Evolutionary conservation across 1,140 invertebrate species (phyloP), one percentile per base, ranked within the genome.

Genomic region (Dinoponera quadriceps): DNA sequence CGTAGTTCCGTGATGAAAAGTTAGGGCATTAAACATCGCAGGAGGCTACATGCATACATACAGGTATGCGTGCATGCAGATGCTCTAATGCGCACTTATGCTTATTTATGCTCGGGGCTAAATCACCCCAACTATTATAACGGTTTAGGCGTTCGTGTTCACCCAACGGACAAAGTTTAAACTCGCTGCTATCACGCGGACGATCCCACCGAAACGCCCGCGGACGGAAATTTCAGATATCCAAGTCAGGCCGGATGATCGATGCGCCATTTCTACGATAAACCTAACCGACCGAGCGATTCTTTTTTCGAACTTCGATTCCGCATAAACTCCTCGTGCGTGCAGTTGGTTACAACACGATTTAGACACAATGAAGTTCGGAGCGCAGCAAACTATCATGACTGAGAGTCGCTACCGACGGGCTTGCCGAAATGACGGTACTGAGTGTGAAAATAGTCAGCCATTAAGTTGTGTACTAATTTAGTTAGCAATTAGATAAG

Each of bases 101-200:
- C 38, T 82, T 88, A 88, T 88, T 88, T 85, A 85, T 73, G 54
- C 38, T 44, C n/a, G 9, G 25, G 13, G n/a, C 54, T 88, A 88
- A 85, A 87, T 88, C 82, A 88, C 18, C 33, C 18, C 20, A 11
- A 27, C 54, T 74, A 77, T 87, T 82, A 72, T 18, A 66, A 44
- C 44, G 27, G 60, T 38, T 59, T 80, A 72, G 73, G 22, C 44
- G n/a, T 75, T 51, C 27, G 55, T 83, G 29, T 77, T 63, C 38
- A 18, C 33, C 38, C 14, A 62, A 25, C 38, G 44, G 25, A 62
- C 29, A 14, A 83, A 83, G 51, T 83, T 83, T 49, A 60, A 83
- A 65, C 44, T 65, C 38, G 49, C 20, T 11, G 16, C 73, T 83
- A 60, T 83, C 73, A 49, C 13, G 48, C 14, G 57, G 72, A 7